phyloP scores from a whole-genome alignment of 2,113 vertebrate genomes.

The Mus pahari region DNA sequence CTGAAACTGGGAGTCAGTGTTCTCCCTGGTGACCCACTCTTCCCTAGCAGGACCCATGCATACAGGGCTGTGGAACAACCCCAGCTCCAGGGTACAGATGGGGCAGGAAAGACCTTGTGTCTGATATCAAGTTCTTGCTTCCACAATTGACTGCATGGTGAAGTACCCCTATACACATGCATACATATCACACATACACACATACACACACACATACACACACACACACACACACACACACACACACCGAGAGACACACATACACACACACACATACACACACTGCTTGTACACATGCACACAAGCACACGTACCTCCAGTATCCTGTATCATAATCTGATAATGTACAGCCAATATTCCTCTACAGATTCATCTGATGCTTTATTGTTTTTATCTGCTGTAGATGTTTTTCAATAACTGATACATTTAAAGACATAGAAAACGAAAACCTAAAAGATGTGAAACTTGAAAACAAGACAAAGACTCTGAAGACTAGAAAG shows the following conservation, averaged over 20 bases:
- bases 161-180: not conserved
- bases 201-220: not conserved
- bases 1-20: no score
- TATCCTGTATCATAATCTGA: not conserved
- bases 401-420: not conserved
- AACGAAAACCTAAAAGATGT: constrained; percentile 6
- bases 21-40: no score
- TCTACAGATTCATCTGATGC: not conserved
- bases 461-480: not conserved
- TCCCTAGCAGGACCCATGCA: no score
- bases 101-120: no score
- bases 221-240: not conserved
- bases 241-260: not conserved
- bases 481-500: not conserved
- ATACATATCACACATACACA: not conserved
- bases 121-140: not conserved
- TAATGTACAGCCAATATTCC: not conserved
- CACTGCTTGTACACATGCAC: not conserved
- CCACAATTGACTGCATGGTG: not conserved
- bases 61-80: no score
- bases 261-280: not conserved
- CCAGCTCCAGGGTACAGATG: no score
- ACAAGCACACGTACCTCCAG: not conserved
- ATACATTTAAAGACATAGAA: constrained; percentile 19
- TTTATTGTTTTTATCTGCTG: not conserved